Evolutionary conservation across 2,797 vertebrate species (phyloP).

Genomic region (Pygocentrus nattereri): DNA sequence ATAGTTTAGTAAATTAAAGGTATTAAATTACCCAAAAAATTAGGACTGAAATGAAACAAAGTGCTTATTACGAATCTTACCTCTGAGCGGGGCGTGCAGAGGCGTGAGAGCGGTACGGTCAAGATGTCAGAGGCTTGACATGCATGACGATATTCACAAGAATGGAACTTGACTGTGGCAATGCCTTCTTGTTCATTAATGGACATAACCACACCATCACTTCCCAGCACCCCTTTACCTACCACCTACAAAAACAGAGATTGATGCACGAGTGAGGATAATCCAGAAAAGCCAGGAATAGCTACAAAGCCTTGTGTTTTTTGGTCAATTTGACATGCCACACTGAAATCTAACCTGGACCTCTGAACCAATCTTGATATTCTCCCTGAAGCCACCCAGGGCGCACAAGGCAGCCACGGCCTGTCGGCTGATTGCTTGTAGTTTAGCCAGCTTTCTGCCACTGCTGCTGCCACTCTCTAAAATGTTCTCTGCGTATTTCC

Average conservation of each 20-base stretch:
- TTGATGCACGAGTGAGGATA: not conserved
- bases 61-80: constrained; percentile 71
- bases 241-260: constrained; percentile 81
- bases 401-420: constrained; percentile 98
- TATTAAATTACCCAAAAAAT: not conserved
- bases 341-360: constrained; percentile 86
- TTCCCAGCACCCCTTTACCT: constrained; percentile 94
- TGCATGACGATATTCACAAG: constrained; percentile 90
- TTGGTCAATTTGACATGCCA: not conserved
- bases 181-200: constrained; percentile 99
- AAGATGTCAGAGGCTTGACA: constrained; percentile 94
- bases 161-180: constrained; percentile 95
- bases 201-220: constrained; percentile 93
- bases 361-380: constrained; percentile 98
- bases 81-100: constrained; percentile 96
- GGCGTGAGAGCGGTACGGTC: constrained; percentile 95
- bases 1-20: too few relatives aligned
- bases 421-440: constrained; percentile 95
- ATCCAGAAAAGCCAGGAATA: not conserved
- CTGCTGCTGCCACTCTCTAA: constrained; percentile 95
- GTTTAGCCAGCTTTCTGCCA: constrained; percentile 92
- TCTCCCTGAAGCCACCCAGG: constrained; percentile 98
- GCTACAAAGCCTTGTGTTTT: not conserved
- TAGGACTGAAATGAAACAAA: not conserved
- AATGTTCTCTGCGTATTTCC: constrained; percentile 96